phyloP scores from a whole-genome alignment of 2,797 vertebrate genomes.

The Loriculus beryllinus region DNA sequence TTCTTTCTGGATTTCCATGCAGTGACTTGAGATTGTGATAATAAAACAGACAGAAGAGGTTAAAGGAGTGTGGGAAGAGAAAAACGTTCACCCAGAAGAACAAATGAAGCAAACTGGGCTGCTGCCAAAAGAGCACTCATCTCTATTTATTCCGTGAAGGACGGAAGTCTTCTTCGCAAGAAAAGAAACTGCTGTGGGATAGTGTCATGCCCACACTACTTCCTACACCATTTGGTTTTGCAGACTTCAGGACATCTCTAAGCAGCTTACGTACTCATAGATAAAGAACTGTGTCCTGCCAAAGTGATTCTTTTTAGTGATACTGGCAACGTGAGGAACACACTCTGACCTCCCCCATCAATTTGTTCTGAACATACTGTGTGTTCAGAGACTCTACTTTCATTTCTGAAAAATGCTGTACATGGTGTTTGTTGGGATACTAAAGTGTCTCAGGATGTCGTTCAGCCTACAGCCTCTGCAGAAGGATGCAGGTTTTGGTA shows the following conservation, averaged over 20 bases:
- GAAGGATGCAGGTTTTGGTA: neutral
- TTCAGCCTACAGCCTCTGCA: neutral
- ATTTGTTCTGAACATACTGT: neutral
- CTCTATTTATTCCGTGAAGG: constrained; percentile 52
- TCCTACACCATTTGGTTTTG: neutral
- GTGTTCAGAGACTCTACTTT: neutral
- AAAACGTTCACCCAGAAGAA: constrained; percentile 45
- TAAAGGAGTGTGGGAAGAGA: constrained; percentile 66
- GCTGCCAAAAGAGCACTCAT: constrained; percentile 63
- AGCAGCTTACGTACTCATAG: neutral
- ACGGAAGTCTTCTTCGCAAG: constrained; percentile 55
- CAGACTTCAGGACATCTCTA: neutral
- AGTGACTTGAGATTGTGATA: neutral
- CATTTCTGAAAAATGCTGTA: neutral
- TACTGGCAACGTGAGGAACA: neutral
- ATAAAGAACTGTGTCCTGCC: neutral
- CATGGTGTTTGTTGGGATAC: neutral
- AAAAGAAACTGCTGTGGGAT: constrained; percentile 54
- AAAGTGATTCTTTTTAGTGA: neutral
- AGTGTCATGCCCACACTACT: constrained; percentile 31
- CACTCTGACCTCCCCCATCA: neutral
- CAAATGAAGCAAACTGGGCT: constrained; percentile 50
- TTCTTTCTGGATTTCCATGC: constrained; percentile 13
- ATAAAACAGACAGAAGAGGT: constrained; percentile 41
- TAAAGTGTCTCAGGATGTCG: neutral